These are phyloP conservation scores for Magallana gigas DNA, from an alignment of 1,140 invertebrate species.

Conservation along the genomic window DNA sequence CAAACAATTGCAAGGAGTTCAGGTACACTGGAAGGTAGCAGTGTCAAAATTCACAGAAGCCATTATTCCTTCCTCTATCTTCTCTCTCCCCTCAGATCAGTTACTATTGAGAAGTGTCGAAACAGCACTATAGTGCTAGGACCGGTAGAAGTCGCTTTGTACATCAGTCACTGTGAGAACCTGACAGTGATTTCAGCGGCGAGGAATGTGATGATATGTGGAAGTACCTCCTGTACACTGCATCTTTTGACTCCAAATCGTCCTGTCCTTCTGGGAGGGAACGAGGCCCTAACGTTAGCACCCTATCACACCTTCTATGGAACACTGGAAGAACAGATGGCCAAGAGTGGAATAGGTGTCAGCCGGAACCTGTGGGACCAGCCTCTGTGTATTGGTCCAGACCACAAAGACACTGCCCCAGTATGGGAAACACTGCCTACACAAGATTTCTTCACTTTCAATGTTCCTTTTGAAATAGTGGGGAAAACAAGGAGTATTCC, in stretches of 20 bases:
- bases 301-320: slow-evolving; percentile 78
- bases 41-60: slow-evolving; percentile 78
- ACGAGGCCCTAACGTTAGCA: slow-evolving; percentile 75
- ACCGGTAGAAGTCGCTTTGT: slow-evolving; percentile 76
- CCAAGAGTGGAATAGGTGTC: slow-evolving; percentile 65
- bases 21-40: slow-evolving; percentile 75
- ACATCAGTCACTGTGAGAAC: slow-evolving; percentile 77
- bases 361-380: slow-evolving; percentile 77
- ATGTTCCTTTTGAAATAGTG: slow-evolving; percentile 79
- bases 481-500: slow-evolving; percentile 75
- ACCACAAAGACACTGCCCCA: slow-evolving; percentile 73
- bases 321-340: slow-evolving; percentile 76
- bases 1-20: slow-evolving; percentile 78
- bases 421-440: slow-evolving; percentile 76
- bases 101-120: slow-evolving; percentile 79
- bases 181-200: slow-evolving; percentile 75
- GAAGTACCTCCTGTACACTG: slow-evolving; percentile 74
- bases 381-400: slow-evolving; percentile 76
- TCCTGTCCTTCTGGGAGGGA: slow-evolving; percentile 76
- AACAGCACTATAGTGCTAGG: slow-evolving; percentile 78
- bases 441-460: slow-evolving; percentile 76
- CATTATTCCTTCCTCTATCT: slow-evolving; percentile 78
- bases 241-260: slow-evolving; percentile 77
- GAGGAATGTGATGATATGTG: slow-evolving; percentile 75
- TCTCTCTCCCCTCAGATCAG: slow-evolving; percentile 78